Percentiles rank a stretch among this genome's conserved stretches.
These are phyloP conservation scores for Orchesellides sinensis DNA, from an alignment of 2,888 invertebrate genomes.

Conservation along the genomic window DNA sequence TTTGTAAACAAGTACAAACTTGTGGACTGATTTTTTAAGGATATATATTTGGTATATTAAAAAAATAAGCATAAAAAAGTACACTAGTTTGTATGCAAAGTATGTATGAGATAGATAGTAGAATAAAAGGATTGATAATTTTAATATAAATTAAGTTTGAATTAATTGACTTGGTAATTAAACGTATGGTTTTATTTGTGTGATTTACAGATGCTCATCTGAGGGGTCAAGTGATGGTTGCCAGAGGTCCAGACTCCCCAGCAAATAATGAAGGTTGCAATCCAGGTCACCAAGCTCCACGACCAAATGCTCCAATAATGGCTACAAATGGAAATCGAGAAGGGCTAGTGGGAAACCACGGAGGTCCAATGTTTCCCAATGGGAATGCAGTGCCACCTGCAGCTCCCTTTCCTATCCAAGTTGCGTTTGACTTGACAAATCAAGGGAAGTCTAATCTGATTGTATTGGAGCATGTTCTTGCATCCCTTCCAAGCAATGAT, in stretches of 20 bases:
- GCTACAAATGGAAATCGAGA: conserved; percentile 59
- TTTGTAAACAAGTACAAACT: no score
- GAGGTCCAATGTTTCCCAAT: conserved; percentile 69
- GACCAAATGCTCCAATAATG: conserved; percentile 63
- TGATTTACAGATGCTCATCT: conserved; percentile 76
- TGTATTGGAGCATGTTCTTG: conserved; percentile 92
- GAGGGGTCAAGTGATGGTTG: conserved; percentile 88
- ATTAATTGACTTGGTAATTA: no score
- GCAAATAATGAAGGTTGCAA: conserved; percentile 69
- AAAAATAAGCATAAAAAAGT: no score
- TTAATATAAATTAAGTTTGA: no score
- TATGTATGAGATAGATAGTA: no score
- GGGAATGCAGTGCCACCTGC: conserved; percentile 75
- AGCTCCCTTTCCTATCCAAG: conserved; percentile 71
- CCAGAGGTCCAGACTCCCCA: conserved; percentile 76
- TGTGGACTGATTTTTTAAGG: no score
- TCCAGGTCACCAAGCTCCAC: conserved; percentile 41
- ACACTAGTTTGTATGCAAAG: no score
- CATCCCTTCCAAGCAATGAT: conserved; percentile 89
- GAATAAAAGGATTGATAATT: no score
- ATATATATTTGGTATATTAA: no score
- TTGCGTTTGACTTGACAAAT: conserved; percentile 77
- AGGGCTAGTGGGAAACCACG: conserved; percentile 27
- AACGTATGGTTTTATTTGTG: no score
- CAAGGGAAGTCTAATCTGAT: conserved; percentile 93